Base-by-base conservation (phyloP, 2,797 vertebrate species). In the Gouania willdenowi region DNA sequence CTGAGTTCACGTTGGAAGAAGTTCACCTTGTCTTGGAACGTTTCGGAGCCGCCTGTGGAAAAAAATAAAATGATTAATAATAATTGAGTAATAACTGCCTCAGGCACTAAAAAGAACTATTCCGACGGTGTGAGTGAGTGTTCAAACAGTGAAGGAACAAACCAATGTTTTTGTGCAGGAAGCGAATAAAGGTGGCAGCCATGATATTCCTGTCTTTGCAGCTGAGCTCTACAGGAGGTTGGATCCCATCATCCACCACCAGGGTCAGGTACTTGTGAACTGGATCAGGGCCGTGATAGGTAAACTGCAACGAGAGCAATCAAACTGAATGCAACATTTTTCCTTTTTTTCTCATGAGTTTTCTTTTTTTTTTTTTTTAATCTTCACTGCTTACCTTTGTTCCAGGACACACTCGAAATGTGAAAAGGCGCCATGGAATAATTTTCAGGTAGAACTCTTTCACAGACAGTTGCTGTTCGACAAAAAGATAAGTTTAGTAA, bases 401-500 rank as follows among this genome's bases (percentile, higher is more conserved):
- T 79, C 97, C 97, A 35, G 96, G 97, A 75, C 97, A 99, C 0
- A 99, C 97, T 75, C 97, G 89, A 75, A 98, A 99, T 53, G 96
- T 99, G 60, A 93, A 98, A 85, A 98, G 95, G 56, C 95, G 93
- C 97, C 97, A 98, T 0, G 96, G 97, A 84, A 99, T 98, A 68
- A 99, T 97, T 86, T 97, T 97, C 90, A 99, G 87, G 78, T 98
- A 99, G 84, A 98, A 99, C 64, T 99, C 97, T 82, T 99, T 99
- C 63, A 99, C 93, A 8, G 95, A 98, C 59, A 99, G 91, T 96
- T 99, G 97, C 97, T 99, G 83, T 68, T 77, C 47, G 19, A 59
- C 2, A 63, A 36, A 33, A 43, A 19, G 18, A 5, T 3, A 17
- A 11, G 35, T 58, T n/a, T 0, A 9, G 10, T 23, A 28, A 33